Conservation (phyloP, 2,888 invertebrate genomes). For the Caenorhabditis parvicauda region DNA sequence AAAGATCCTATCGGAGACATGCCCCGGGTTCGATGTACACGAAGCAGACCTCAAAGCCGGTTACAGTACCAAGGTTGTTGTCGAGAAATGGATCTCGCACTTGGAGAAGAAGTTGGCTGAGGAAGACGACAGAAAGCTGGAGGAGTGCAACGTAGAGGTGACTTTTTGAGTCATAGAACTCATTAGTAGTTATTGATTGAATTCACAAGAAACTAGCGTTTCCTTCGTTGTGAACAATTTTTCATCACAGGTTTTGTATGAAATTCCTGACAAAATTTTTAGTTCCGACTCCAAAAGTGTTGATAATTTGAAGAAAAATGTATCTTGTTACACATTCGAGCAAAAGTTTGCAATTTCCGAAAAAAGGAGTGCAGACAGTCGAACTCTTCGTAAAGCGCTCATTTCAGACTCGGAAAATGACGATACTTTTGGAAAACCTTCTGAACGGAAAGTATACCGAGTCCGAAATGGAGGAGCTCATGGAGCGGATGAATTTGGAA, state of each 20-base stretch:
- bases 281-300: too few relatives aligned
- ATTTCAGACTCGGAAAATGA: neutral
- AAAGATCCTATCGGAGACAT: constrained; percentile 16
- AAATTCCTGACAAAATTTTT: too few relatives aligned
- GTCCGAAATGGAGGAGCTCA: constrained; percentile 8
- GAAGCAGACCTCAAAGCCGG: constrained; percentile 5
- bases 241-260: too few relatives aligned
- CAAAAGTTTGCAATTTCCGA: too few relatives aligned
- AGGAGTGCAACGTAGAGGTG: constrained; percentile 12
- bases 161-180: too few relatives aligned
- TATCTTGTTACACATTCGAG: too few relatives aligned
- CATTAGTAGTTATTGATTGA: too few relatives aligned
- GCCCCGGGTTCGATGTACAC: constrained; percentile 16
- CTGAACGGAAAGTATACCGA: constrained; percentile 3
- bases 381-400: too few relatives aligned
- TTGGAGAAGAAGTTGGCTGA: constrained; percentile 17
- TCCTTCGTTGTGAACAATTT: too few relatives aligned
- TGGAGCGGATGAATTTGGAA: constrained; percentile 8
- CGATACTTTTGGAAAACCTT: neutral
- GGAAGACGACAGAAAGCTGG: constrained; percentile 3
- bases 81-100: constrained; percentile 27
- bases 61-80: constrained; percentile 25
- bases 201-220: too few relatives aligned
- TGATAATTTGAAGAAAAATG: too few relatives aligned
- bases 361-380: too few relatives aligned